phyloP scores from a whole-genome alignment of 2,113 vertebrate species.

The Phalacrocorax pelagicus region DNA sequence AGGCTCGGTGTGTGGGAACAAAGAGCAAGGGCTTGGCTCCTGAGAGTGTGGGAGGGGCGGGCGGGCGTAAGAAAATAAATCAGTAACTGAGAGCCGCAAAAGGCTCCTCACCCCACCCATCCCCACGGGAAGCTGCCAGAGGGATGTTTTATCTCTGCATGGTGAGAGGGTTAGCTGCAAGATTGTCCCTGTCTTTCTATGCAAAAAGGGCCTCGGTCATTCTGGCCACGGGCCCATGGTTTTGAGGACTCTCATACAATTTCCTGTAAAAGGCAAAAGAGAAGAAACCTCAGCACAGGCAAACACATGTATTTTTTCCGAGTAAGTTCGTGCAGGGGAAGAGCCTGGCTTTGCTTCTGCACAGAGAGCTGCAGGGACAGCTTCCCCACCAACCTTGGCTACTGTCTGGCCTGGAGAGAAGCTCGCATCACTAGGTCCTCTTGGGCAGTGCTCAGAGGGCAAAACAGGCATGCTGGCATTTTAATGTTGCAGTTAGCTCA shows the following conservation, averaged over 20 bases:
- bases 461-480: background rate
- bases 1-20: background rate
- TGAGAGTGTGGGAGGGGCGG: background rate
- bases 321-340: background rate
- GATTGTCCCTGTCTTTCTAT: background rate
- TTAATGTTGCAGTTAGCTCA: background rate
- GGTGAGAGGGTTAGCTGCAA: rapidly evolving
- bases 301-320: background rate
- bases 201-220: background rate
- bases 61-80: background rate
- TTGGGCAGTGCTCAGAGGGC: background rate
- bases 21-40: background rate
- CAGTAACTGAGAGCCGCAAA: background rate
- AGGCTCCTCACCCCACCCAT: background rate
- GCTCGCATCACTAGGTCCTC: rapidly evolving
- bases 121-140: background rate
- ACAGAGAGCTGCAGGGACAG: background rate
- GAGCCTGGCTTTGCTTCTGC: background rate
- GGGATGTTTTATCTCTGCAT: rapidly evolving
- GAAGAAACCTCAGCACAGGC: background rate
- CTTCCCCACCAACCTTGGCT: background rate
- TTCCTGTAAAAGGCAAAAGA: background rate
- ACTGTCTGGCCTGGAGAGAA: background rate
- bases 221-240: background rate
- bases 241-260: background rate